phyloP scores from a whole-genome alignment of 2,888 invertebrate genomes.

The Drosophila parthenogenetica region DNA sequence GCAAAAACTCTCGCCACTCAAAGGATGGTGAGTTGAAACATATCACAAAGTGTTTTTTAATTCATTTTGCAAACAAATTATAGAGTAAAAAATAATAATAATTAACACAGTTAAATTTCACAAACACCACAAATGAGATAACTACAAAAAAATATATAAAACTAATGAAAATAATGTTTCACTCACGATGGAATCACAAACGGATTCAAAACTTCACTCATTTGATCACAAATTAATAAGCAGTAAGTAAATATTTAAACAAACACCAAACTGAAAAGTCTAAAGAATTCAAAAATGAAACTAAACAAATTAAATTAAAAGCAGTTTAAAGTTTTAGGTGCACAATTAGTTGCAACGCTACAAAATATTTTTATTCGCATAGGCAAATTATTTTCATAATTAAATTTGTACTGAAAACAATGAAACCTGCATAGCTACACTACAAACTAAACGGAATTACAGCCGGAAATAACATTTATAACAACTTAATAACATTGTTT shows the following conservation, averaged over 20 bases:
- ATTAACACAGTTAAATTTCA: not conserved
- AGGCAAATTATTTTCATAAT: not conserved
- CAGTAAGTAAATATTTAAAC: not conserved
- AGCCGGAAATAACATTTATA: not conserved
- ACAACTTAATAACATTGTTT: not conserved
- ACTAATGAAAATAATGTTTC: not conserved
- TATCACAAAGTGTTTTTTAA: constrained; percentile 54
- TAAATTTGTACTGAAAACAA: not conserved
- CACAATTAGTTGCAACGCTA: constrained; percentile 1
- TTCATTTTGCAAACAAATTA: not conserved
- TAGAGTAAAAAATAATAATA: not conserved
- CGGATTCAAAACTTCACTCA: no score
- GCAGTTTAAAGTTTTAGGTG: constrained; percentile 3
- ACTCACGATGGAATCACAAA: not conserved
- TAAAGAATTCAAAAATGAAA: not conserved
- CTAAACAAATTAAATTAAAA: constrained; percentile 10
- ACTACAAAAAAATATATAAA: not conserved
- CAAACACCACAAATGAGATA: not conserved
- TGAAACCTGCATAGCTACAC: not conserved
- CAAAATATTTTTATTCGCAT: constrained; percentile 9
- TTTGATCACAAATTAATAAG: not conserved
- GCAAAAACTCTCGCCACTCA: constrained; percentile 33
- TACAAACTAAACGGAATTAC: not conserved
- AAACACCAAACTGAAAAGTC: not conserved
- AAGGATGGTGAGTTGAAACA: constrained; percentile 82